Conservation (phyloP, 1,140 invertebrate species). For the Drosophila leontia region DNA sequence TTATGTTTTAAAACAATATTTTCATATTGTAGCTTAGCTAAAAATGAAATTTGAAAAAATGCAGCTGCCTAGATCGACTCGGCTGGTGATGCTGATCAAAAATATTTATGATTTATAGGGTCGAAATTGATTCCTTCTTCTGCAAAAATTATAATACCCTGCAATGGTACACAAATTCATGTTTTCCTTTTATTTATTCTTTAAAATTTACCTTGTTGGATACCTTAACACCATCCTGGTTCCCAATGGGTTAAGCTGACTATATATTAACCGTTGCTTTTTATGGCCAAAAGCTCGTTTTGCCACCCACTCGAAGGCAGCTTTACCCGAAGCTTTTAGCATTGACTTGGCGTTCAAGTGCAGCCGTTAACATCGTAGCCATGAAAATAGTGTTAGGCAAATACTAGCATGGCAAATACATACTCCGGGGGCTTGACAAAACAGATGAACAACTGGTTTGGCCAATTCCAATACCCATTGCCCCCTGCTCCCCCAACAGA, state of each 20-base stretch:
- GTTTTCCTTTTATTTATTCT: no score
- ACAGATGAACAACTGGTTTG: slow-evolving; percentile 75
- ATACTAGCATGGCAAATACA: slow-evolving; percentile 22
- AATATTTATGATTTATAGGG: neutral
- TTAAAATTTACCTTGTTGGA: neutral
- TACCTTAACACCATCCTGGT: no score
- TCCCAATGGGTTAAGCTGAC: slow-evolving; percentile 22
- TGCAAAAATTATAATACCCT: no score
- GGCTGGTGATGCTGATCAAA: neutral
- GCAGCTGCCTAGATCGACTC: neutral
- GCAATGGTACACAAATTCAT: no score
- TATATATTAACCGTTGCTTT: slow-evolving; percentile 1
- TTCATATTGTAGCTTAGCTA: no score
- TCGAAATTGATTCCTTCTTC: neutral
- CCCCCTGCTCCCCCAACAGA: slow-evolving; percentile 12
- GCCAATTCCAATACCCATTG: slow-evolving; percentile 14
- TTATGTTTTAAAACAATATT: no score
- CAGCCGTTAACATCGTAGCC: slow-evolving; percentile 65
- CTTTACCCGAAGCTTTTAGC: slow-evolving; percentile 41
- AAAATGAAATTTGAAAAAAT: no score
- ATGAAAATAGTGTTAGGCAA: slow-evolving; percentile 78
- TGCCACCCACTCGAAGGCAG: slow-evolving; percentile 37
- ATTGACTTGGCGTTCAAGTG: slow-evolving; percentile 59
- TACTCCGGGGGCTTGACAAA: slow-evolving; percentile 30
- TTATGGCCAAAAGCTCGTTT: slow-evolving; percentile 24